Evolutionary conservation across 1,140 invertebrate species (phyloP).

Genomic region (Drosophila miranda): DNA sequence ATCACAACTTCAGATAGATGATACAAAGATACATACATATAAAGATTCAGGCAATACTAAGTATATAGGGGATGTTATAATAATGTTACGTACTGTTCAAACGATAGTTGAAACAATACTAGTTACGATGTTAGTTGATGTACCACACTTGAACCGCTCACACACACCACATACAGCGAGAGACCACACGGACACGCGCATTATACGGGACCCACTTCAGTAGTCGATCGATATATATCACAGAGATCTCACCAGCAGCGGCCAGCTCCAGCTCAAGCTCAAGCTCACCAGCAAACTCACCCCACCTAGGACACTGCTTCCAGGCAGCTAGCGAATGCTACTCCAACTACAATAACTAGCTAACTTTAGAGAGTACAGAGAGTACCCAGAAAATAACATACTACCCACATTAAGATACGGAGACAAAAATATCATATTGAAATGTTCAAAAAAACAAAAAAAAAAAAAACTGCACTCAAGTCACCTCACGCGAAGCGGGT

Average conservation of each 20-base stretch:
- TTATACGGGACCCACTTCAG: constrained; percentile 49
- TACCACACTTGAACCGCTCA: background rate
- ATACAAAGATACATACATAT: no score
- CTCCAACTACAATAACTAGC: constrained; percentile 66
- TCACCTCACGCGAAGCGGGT: constrained; percentile 15
- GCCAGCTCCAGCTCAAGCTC: constrained; percentile 49
- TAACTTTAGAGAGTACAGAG: constrained; percentile 36
- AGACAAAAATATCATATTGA: constrained; percentile 13
- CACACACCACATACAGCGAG: constrained; percentile 7
- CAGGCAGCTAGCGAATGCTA: constrained; percentile 72
- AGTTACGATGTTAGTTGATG: no score
- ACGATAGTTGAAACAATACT: no score
- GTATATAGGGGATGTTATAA: constrained; percentile 5
- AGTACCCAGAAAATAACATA: constrained; percentile 2
- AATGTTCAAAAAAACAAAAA: constrained; percentile 5
- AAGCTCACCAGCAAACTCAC: constrained; percentile 71
- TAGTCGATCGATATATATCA: constrained; percentile 25
- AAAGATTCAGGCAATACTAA: background rate
- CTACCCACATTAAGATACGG: constrained; percentile 10
- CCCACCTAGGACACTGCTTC: constrained; percentile 78
- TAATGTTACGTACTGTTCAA: no score
- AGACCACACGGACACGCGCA: constrained; percentile 10
- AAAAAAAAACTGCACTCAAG: constrained; percentile 1
- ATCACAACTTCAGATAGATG: no score
- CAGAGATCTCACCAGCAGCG: constrained; percentile 17